Evolutionary conservation across 1,140 invertebrate species (phyloP).

Genomic region (Drosophila lowei): DNA sequence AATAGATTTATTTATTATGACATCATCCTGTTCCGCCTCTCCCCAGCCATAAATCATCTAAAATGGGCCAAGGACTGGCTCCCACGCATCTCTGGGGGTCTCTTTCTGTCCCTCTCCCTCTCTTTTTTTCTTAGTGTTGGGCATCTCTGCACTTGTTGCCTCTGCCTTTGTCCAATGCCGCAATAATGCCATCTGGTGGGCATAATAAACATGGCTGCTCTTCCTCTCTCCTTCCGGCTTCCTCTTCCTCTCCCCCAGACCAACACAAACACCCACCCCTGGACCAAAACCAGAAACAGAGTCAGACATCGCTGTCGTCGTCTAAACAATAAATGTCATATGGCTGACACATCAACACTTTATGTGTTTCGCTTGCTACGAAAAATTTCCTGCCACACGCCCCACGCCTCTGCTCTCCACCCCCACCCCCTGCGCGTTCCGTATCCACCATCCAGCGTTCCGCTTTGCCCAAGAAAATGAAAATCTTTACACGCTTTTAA

Average conservation of each 20-base stretch:
- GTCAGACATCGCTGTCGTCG: slow-evolving; percentile 19
- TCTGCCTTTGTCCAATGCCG: slow-evolving; percentile 12
- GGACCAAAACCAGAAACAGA: slow-evolving; percentile 7
- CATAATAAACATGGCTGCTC: slow-evolving; percentile 61
- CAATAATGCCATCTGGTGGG: slow-evolving; percentile 60
- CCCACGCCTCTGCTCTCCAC: slow-evolving; percentile 1
- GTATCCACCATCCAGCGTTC: neutral
- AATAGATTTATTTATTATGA: slow-evolving; percentile 60
- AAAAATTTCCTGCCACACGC: slow-evolving; percentile 33
- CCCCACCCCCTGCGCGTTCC: neutral
- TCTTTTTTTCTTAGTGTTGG: too few relatives aligned
- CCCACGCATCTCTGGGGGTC: neutral
- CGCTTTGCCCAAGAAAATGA: slow-evolving; percentile 45
- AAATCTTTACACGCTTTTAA: slow-evolving; percentile 79
- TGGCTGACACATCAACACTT: slow-evolving; percentile 79
- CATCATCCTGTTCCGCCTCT: slow-evolving; percentile 15
- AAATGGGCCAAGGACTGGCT: slow-evolving; percentile 1
- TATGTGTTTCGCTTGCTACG: slow-evolving; percentile 52
- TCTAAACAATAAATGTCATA: slow-evolving; percentile 78
- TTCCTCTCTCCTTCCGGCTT: neutral
- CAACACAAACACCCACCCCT: too few relatives aligned
- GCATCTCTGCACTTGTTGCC: slow-evolving; percentile 55
- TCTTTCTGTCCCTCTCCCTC: slow-evolving; percentile 1
- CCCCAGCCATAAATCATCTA: slow-evolving; percentile 33
- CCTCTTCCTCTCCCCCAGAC: neutral